Conservation (phyloP, 2,888 invertebrate genomes). For the Ommatoiulus sabulosus region DNA sequence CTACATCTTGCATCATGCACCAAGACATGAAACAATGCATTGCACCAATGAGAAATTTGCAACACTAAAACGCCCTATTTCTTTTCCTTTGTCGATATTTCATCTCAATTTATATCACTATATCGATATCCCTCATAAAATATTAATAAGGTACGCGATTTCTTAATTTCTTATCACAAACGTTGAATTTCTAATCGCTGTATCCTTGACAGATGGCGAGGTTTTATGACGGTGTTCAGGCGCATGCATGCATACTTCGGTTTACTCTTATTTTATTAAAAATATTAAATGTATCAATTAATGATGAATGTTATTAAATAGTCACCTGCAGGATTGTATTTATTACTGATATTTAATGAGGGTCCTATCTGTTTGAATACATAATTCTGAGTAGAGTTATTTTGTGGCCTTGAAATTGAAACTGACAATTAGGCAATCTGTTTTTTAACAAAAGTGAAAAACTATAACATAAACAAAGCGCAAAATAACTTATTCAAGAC, state of each 20-base stretch:
- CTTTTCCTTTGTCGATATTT: constrained; percentile 5
- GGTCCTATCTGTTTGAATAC: constrained; percentile 10
- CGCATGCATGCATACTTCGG: not conserved
- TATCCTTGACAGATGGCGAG: constrained; percentile 31
- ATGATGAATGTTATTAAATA: constrained; percentile 4
- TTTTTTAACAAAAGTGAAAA: not conserved
- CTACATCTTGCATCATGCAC: not conserved
- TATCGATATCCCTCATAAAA: not conserved
- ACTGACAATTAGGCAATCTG: not conserved
- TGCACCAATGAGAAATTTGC: not conserved
- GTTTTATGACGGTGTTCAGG: not conserved
- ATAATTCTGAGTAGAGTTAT: not conserved
- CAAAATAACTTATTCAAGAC: not conserved
- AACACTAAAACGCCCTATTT: not conserved
- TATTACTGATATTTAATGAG: not conserved
- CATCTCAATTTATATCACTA: not conserved
- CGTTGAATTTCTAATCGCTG: constrained; percentile 9
- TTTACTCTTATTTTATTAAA: constrained; percentile 23
- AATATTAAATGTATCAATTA: constrained; percentile 11
- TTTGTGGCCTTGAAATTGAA: constrained; percentile 6
- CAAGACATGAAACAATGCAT: not conserved
- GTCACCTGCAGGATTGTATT: constrained; percentile 32
- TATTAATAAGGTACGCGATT: constrained; percentile 12
- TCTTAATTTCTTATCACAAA: constrained; percentile 16
- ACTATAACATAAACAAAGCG: not conserved